Evolutionary conservation across 2,113 vertebrate genomes (phyloP), one percentile per base, ranked within the genome.

Genomic region (Dendropsophus ebraccatus): DNA sequence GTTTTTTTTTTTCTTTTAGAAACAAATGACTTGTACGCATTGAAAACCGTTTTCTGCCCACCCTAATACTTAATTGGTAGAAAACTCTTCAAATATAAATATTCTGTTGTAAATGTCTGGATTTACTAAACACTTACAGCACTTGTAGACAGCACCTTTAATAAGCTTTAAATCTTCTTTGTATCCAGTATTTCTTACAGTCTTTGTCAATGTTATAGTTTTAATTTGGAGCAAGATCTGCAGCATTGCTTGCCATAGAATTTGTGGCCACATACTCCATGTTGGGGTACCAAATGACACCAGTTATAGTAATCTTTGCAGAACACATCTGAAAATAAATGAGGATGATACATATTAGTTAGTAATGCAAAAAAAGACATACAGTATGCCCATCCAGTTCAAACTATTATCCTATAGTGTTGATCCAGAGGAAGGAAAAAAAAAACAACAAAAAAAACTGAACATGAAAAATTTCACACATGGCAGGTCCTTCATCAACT

Each of bases 231-330:
- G 88, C 97, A 97, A n/a, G 96, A 93, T 56, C 91, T 91, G 90
- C 97, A 97, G 91, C 97, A 97, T 81, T 95, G 96, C 78, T 90
- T 93, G 75, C 96, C 92, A 0, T 97, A 97, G 89, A 95, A 96
- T 86, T 90, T 94, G 92, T 96, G 96, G 88, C 89, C 90, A 88
- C 97, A 97, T 87, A 96, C 90, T 6, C 95, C 92, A 0, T 95
- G 96, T 89, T 92, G 96, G 8, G 95, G 96, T 49, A 95, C 96
- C 92, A 96, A 91, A 80, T 94, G 89, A 86, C 96, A 97, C 96
- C 96, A 96, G 86, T 62, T 94, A 88, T 94, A 96, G 87, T 81
- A 84, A 85, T 94, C 93, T 58, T 73, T 79, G 87, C 94, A 94
- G 87, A 85, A 47, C 65, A 60, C 2, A 1, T 87, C 94, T 94